Conservation (phyloP, 1,140 invertebrate genomes). For the Nymphalis io region DNA sequence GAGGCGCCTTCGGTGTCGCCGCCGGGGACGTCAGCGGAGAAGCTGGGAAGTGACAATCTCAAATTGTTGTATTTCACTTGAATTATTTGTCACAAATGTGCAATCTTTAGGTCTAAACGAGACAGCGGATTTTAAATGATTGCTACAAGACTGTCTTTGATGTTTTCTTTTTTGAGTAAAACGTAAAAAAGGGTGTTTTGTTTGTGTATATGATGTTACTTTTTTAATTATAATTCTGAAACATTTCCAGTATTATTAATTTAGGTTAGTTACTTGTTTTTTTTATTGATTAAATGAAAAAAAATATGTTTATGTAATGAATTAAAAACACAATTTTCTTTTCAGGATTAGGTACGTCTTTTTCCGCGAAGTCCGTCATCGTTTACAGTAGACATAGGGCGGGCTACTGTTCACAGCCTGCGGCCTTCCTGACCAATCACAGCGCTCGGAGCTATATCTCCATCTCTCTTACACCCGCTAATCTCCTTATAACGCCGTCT, state of each 20-base stretch:
- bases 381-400: slow-evolving; percentile 80
- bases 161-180: too few species aligned
- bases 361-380: slow-evolving; percentile 57
- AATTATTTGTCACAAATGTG: neutral
- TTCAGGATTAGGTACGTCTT: slow-evolving; percentile 52
- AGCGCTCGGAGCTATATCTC: slow-evolving; percentile 77
- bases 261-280: neutral
- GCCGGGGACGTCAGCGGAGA: slow-evolving; percentile 38
- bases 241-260: neutral
- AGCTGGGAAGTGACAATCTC: slow-evolving; percentile 40
- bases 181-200: too few species aligned
- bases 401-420: slow-evolving; percentile 80
- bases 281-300: neutral
- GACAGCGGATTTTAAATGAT: neutral
- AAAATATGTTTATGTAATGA: neutral
- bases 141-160: neutral
- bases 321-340: slow-evolving; percentile 15
- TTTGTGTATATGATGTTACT: neutral
- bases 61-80: slow-evolving; percentile 7
- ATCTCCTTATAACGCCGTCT: slow-evolving; percentile 55
- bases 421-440: slow-evolving; percentile 80
- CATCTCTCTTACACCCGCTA: slow-evolving; percentile 48
- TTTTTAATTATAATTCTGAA: neutral
- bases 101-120: neutral
- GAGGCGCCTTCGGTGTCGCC: slow-evolving; percentile 59